Percentiles rank a stretch among this genome's conserved stretches.
phyloP scores from a whole-genome alignment of 2,888 invertebrate species.

The Cryptophagus acutangulus region DNA sequence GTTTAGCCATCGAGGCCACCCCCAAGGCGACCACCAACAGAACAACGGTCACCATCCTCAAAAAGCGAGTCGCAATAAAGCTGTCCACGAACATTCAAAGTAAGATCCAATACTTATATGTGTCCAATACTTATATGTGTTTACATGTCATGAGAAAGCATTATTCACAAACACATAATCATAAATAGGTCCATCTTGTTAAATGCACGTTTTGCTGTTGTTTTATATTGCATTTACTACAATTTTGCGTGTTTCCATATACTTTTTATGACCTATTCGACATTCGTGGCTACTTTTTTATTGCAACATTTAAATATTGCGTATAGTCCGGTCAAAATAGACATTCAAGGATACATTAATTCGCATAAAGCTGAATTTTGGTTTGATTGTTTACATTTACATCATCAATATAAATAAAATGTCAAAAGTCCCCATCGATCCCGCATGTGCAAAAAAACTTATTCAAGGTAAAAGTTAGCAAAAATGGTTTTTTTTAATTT shows the following conservation, averaged over 20 bases:
- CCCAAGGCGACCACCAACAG: constrained; percentile 33
- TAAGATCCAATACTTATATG: constrained; percentile 20
- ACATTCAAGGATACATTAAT: too few species aligned
- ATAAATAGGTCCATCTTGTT: constrained; percentile 22
- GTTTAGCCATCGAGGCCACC: constrained; percentile 28
- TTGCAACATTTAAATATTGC: too few species aligned
- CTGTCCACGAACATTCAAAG: constrained; percentile 28
- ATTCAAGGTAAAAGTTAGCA: too few species aligned
- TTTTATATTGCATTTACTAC: constrained; percentile 11
- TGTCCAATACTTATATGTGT: constrained; percentile 18
- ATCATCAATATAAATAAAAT: too few species aligned
- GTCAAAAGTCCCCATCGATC: too few species aligned
- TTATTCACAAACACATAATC: constrained; percentile 27
- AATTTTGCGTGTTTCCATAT: constrained; percentile 11
- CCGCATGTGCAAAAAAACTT: too few species aligned
- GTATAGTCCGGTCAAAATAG: too few species aligned
- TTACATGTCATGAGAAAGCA: constrained; percentile 12
- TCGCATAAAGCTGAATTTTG: too few species aligned
- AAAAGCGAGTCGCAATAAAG: constrained; percentile 29
- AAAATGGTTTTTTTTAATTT: too few species aligned
- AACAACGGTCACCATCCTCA: constrained; percentile 29
- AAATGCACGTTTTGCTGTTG: constrained; percentile 15
- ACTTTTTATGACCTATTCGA: constrained; percentile 3
- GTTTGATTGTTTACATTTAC: too few species aligned
- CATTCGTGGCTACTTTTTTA: too few species aligned